phyloP scores from a whole-genome alignment of 2,113 vertebrate species.

The Microtus montanus region DNA sequence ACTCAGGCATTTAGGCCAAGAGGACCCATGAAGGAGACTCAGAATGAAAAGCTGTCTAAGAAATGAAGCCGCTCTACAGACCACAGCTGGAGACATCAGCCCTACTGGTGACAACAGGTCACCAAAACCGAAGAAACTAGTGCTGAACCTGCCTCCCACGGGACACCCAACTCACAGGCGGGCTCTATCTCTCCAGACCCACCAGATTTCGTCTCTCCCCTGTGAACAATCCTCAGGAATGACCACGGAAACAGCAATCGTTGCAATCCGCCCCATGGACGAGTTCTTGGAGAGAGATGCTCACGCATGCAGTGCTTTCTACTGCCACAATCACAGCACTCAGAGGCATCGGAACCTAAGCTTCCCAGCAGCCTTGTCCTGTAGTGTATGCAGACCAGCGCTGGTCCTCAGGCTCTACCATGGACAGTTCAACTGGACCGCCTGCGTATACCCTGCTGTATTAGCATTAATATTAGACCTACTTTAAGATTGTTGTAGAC shows the following conservation, averaged over 20 bases:
- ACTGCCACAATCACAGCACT: slow-evolving; percentile 36
- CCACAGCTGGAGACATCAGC: slow-evolving; percentile 50
- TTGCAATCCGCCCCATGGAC: slow-evolving; percentile 45
- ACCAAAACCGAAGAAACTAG: slow-evolving; percentile 73
- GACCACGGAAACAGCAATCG: slow-evolving; percentile 5
- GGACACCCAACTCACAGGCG: slow-evolving; percentile 17
- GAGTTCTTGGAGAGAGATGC: slow-evolving; percentile 62
- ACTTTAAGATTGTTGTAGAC: background rate
- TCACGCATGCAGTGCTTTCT: slow-evolving; percentile 43
- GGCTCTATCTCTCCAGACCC: slow-evolving; percentile 5
- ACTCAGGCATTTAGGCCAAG: slow-evolving; percentile 43
- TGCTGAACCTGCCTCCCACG: slow-evolving; percentile 50
- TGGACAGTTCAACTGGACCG: background rate
- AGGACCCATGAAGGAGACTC: slow-evolving; percentile 4
- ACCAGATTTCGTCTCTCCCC: slow-evolving; percentile 27
- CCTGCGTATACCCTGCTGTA: background rate
- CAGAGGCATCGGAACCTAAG: background rate
- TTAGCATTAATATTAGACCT: slow-evolving; percentile 35
- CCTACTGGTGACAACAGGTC: slow-evolving; percentile 56
- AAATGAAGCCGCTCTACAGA: slow-evolving; percentile 53
- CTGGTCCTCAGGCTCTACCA: background rate
- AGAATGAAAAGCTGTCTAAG: slow-evolving; percentile 59
- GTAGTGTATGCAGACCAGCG: background rate
- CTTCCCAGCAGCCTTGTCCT: slow-evolving; percentile 60
- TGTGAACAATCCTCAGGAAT: slow-evolving; percentile 46